A percentile compares a stretch with the other conserved stretches of the same genome.
phyloP scores from a whole-genome alignment of 2,113 vertebrate genomes.

The Oncorhynchus tshawytscha region DNA sequence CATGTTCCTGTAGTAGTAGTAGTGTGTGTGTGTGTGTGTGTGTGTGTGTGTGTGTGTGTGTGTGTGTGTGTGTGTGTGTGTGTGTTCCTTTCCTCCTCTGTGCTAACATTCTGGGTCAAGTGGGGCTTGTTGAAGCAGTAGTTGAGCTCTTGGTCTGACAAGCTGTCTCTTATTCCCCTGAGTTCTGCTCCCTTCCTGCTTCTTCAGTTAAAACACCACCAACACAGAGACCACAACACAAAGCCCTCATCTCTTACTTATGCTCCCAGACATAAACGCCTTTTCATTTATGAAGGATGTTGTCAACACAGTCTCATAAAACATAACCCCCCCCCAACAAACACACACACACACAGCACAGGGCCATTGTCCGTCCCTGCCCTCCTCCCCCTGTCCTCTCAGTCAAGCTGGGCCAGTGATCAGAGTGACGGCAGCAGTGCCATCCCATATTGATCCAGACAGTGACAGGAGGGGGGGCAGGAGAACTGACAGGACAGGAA shows the following conservation, averaged over 20 bases:
- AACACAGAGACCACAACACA: not conserved
- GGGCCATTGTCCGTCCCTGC: conserved; percentile 6
- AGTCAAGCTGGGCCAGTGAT: conserved; percentile 49
- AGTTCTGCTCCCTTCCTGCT: not conserved
- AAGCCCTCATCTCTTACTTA: not conserved
- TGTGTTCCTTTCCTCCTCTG: not conserved
- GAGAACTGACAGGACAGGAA: not conserved
- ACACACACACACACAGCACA: not conserved
- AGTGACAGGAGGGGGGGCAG: conserved; percentile 3
- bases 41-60: not conserved
- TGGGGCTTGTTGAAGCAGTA: conserved; percentile 12
- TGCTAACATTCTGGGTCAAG: not conserved
- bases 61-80: not conserved
- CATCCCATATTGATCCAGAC: conserved; percentile 59
- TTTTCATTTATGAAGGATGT: not conserved
- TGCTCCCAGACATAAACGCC: not conserved
- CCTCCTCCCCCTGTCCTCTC: conserved; percentile 25
- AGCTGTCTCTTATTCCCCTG: not conserved
- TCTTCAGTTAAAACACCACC: not conserved
- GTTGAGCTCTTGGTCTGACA: not conserved
- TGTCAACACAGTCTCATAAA: not conserved
- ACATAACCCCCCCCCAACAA: not conserved
- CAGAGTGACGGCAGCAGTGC: conserved; percentile 49
- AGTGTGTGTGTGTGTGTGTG: too few relatives aligned
- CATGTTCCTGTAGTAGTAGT: too few relatives aligned